phyloP scores from a whole-genome alignment of 2,888 invertebrate species.

The Drosophila picticornis region DNA sequence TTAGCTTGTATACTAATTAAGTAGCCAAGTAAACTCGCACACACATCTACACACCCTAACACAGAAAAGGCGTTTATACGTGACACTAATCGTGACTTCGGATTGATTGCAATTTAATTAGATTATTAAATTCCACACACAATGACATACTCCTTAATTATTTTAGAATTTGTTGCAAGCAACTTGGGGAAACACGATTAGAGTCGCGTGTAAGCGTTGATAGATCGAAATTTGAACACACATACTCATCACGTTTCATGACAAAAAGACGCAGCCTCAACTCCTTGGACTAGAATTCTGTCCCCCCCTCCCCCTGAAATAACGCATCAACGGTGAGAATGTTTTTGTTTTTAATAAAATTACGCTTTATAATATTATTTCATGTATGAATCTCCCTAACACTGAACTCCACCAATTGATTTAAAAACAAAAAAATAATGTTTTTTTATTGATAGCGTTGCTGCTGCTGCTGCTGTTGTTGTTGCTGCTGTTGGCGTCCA shows the following conservation, averaged over 20 bases:
- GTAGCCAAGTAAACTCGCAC: conserved; percentile 48
- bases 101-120: neutral
- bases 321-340: conserved; percentile 46
- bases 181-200: conserved; percentile 10
- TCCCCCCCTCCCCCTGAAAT: conserved; percentile 7
- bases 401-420: conserved; percentile 3
- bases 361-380: conserved; percentile 74
- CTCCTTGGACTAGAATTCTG: conserved; percentile 2
- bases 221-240: conserved; percentile 16
- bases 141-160: conserved; percentile 2
- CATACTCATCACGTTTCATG: conserved; percentile 38
- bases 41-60: conserved; percentile 3
- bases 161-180: neutral
- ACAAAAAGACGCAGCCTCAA: conserved; percentile 11
- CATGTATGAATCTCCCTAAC: conserved; percentile 16
- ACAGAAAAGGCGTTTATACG: conserved; percentile 26
- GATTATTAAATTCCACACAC: neutral
- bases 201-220: conserved; percentile 21
- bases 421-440: neutral
- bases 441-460: conserved; percentile 53
- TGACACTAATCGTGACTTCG: conserved; percentile 23
- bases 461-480: conserved; percentile 42
- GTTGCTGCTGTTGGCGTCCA: conserved; percentile 58
- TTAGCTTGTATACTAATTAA: conserved; percentile 69
- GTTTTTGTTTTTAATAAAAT: conserved; percentile 70